phyloP scores from a whole-genome alignment of 1,140 invertebrate genomes.

The Chymomyza costata region DNA sequence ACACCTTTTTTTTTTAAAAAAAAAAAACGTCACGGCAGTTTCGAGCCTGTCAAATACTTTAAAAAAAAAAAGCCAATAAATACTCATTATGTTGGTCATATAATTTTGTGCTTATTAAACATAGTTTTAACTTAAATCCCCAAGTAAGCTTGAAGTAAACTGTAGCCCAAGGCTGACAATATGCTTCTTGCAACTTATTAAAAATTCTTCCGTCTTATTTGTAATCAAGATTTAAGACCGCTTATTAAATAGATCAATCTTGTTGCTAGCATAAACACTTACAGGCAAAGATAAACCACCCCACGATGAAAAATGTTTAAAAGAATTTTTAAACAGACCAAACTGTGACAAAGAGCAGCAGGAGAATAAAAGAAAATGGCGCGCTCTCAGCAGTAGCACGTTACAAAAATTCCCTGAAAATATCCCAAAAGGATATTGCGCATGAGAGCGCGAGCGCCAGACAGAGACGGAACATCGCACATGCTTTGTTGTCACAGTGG shows the following conservation, averaged over 20 bases:
- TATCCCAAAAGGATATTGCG: constrained; percentile 42
- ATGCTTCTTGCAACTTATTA: too few species aligned
- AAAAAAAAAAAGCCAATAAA: too few species aligned
- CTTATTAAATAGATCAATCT: constrained; percentile 70
- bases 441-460: constrained; percentile 22
- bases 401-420: constrained; percentile 51
- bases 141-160: too few species aligned
- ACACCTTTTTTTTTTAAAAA: too few species aligned
- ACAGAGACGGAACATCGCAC: constrained; percentile 51
- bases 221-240: constrained; percentile 41
- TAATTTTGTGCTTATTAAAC: too few species aligned
- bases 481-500: constrained; percentile 48
- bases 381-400: constrained; percentile 26
- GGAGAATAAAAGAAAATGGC: constrained; percentile 45
- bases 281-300: constrained; percentile 11
- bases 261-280: constrained; percentile 19
- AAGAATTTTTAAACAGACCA: constrained; percentile 16
- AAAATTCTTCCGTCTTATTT: constrained; percentile 43
- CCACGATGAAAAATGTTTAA: constrained; percentile 11
- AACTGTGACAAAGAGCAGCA: not conserved
- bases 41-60: too few species aligned
- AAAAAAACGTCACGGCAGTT: too few species aligned
- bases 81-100: too few species aligned
- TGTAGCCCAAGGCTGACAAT: too few species aligned
- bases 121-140: too few species aligned